Conservation (phyloP, 2,113 vertebrate genomes). For the Nannobrachium achirus region DNA sequence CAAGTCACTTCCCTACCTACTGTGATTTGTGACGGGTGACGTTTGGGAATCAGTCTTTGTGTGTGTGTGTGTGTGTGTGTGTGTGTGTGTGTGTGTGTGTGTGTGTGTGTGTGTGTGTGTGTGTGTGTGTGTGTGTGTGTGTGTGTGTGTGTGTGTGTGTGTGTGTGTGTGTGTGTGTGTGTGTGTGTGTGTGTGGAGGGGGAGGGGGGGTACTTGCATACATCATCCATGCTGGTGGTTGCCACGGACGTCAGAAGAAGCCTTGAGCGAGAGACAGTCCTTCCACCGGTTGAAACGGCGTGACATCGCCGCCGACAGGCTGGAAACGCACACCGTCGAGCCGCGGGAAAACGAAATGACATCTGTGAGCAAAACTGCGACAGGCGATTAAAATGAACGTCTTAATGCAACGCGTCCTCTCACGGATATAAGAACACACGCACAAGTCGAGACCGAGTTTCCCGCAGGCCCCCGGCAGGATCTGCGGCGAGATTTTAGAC, state of each 20-base stretch:
- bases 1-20: no score
- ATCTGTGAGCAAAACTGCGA: constrained; percentile 5
- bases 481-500: constrained; percentile 21
- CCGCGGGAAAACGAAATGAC: constrained; percentile 29
- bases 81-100: no score
- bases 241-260: constrained; percentile 17
- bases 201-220: neutral
- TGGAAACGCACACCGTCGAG: constrained; percentile 33
- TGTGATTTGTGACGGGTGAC: no score
- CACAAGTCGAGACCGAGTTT: neutral
- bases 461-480: neutral
- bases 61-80: neutral
- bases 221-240: constrained; percentile 6
- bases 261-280: neutral
- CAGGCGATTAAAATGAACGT: neutral
- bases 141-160: no score
- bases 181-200: no score
- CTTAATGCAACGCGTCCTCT: no score
- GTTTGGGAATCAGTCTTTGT: no score
- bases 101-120: no score
- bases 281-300: constrained; percentile 13
- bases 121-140: no score
- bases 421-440: neutral
- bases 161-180: no score
- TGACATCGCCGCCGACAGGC: constrained; percentile 36